phyloP scores from a whole-genome alignment of 1,140 invertebrate genomes.

The Ips typographus region DNA sequence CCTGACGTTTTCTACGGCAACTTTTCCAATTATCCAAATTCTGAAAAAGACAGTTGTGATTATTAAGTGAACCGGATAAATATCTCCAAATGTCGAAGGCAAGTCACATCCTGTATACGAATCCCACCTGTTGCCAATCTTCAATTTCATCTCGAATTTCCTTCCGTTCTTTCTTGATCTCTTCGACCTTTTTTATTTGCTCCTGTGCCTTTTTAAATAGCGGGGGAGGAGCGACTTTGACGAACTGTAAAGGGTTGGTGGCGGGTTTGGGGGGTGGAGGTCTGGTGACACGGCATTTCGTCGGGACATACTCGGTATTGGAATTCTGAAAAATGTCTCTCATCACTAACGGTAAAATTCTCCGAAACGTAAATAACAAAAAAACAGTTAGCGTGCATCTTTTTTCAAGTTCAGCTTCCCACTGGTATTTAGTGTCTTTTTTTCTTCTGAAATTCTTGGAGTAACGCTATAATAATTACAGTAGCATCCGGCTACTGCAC shows the following conservation, averaged over 20 bases:
- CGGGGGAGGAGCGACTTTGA: conserved; percentile 82
- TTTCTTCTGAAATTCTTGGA: not conserved
- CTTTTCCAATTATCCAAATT: conserved; percentile 94
- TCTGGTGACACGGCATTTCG: conserved; percentile 51
- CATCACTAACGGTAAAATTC: not conserved
- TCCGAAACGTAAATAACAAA: not conserved
- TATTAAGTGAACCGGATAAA: no score
- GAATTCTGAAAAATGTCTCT: conserved; percentile 42
- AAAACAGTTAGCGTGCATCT: not conserved
- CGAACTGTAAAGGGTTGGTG: conserved; percentile 84
- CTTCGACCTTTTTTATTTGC: conserved; percentile 81
- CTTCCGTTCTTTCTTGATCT: conserved; percentile 78
- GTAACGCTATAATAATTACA: conserved; percentile 1
- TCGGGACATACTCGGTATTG: conserved; percentile 51
- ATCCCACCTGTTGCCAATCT: conserved; percentile 88
- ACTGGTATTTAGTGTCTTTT: not conserved
- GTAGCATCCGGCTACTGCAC: not conserved
- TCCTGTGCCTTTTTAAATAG: conserved; percentile 81
- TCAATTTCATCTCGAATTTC: conserved; percentile 77
- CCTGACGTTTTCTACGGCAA: conserved; percentile 83
- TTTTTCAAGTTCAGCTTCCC: not conserved
- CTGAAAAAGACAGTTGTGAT: conserved; percentile 54
- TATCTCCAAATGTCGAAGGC: no score
- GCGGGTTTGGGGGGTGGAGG: conserved; percentile 73
- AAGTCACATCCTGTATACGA: not conserved